phyloP scores from a whole-genome alignment of 37 sponge, comb jelly and placozoan genomes.

The Crambe crambe region DNA sequence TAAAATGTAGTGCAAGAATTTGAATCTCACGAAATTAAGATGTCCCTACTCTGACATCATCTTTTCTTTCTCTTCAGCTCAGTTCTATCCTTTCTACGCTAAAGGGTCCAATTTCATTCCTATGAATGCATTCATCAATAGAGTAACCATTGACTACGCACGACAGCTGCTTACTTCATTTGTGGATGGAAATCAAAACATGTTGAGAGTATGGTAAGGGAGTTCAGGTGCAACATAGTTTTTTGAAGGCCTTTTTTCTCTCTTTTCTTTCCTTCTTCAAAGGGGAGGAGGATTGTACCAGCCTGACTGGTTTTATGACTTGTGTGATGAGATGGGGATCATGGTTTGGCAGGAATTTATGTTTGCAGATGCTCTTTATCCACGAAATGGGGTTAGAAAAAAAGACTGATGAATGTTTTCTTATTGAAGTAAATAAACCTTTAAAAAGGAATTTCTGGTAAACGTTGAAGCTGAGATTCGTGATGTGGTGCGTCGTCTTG shows the following conservation, averaged over 20 bases:
- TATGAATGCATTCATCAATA: slow-evolving; percentile 83
- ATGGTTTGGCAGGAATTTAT: slow-evolving; percentile 99
- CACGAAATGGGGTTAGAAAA: slow-evolving; percentile 72
- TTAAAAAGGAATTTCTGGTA: slow-evolving; percentile 81
- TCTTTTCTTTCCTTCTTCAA: background rate
- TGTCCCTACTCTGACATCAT: no score
- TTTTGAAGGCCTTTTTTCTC: background rate
- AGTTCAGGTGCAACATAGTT: background rate
- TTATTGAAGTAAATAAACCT: background rate
- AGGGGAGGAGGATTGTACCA: slow-evolving; percentile 99
- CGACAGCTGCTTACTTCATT: slow-evolving; percentile 61
- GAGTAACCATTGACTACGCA: slow-evolving; percentile 54
- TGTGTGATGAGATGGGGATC: slow-evolving; percentile 91
- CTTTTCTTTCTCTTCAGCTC: slow-evolving; percentile 1
- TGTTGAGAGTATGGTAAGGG: slow-evolving; percentile 87
- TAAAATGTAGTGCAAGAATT: no score
- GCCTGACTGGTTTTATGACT: slow-evolving; percentile 87
- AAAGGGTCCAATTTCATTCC: slow-evolving; percentile 97
- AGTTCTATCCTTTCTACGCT: slow-evolving; percentile 65
- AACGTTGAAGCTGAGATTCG: slow-evolving; percentile 80
- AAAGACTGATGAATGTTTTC: background rate
- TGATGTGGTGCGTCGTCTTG: slow-evolving; percentile 75
- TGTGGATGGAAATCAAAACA: slow-evolving; percentile 83
- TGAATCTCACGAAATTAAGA: no score
- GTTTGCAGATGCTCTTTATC: slow-evolving; percentile 95